Conservation (phyloP, 2,113 vertebrate genomes). For the Onychostoma macrolepis region DNA sequence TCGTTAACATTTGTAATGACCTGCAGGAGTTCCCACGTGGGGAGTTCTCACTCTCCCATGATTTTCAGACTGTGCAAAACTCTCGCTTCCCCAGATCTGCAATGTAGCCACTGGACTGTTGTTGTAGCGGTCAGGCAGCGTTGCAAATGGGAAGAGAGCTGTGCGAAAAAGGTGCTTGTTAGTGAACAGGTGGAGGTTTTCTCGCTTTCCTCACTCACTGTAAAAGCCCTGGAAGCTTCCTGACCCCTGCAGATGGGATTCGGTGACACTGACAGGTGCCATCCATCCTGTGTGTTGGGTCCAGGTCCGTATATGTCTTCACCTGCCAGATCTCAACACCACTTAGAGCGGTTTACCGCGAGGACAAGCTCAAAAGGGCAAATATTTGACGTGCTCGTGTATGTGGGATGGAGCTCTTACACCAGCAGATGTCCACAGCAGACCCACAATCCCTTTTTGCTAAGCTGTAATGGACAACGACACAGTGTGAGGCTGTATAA, state of each 20-base stretch:
- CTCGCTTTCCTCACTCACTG: background rate
- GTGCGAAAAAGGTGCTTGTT: slow-evolving; percentile 8
- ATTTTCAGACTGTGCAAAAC: slow-evolving; percentile 5
- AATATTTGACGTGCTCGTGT: background rate
- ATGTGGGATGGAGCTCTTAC: slow-evolving; percentile 4
- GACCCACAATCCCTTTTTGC: background rate
- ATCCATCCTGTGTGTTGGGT: background rate
- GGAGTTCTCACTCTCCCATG: background rate
- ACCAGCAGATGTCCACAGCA: background rate
- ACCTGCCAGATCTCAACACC: background rate
- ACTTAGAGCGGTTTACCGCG: slow-evolving; percentile 8
- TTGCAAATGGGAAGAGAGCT: background rate
- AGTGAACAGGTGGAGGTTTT: slow-evolving; percentile 5
- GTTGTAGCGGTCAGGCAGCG: background rate
- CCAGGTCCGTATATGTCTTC: background rate
- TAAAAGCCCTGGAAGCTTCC: slow-evolving; percentile 3
- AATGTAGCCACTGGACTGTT: background rate
- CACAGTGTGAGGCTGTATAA: background rate
- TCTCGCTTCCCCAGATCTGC: background rate
- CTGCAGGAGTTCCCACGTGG: slow-evolving; percentile 25
- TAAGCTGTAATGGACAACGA: background rate
- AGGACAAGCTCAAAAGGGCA: slow-evolving; percentile 3
- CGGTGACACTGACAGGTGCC: background rate
- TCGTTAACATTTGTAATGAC: slow-evolving; percentile 30
- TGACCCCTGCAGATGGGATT: slow-evolving; percentile 17